Evolutionary conservation across 2,797 vertebrate genomes (phyloP), one percentile per base, ranked within the genome.

Genomic region (Decapterus maruadsi): DNA sequence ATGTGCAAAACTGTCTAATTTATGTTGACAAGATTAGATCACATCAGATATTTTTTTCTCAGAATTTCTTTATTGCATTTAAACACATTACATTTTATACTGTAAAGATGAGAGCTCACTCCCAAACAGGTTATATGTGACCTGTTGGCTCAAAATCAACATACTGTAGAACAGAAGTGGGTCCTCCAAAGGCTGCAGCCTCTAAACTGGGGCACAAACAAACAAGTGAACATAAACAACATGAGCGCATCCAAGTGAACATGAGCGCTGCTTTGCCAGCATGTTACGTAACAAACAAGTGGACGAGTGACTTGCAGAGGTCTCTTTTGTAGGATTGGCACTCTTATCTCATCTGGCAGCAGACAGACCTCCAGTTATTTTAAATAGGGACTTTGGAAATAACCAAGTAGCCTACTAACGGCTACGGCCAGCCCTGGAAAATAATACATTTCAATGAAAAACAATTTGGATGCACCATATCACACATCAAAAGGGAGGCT

Each of bases 311-410:
- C 54, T 63, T 71, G 61, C 74, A 77, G 69, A 75, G n/a, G 56
- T 78, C 73, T 77, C 50, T 77, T 75, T 68, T 53, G 59, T 38
- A 50, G 31, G 80, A 84, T 85, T 86, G 87, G 90, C 89, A 87
- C 90, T n/a, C n/a, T n/a, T n/a, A n/a, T n/a, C n/a, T n/a, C n/a
- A n/a, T 86, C 67, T 42, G 87, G 78, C n/a, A 17, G 74, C 0
- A 62, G 68, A 87, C 59, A 71, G 68, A 87, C 59, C 67, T 34
- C 51, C 42, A 38, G 26, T 63, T 34, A 72, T 77, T 81, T 75
- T 50, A 51, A 84, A 73, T 9, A 68, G 8, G 14, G 66, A 68
- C 45, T 64, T 69, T 13, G 61, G 40, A 45, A 45, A 36, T 43
- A 45, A 46, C n/a, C n/a, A n/a, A n/a, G n/a, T n/a, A n/a, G n/a